Conservation (phyloP, 2,888 invertebrate genomes). For the Cerastis rubricosa region DNA sequence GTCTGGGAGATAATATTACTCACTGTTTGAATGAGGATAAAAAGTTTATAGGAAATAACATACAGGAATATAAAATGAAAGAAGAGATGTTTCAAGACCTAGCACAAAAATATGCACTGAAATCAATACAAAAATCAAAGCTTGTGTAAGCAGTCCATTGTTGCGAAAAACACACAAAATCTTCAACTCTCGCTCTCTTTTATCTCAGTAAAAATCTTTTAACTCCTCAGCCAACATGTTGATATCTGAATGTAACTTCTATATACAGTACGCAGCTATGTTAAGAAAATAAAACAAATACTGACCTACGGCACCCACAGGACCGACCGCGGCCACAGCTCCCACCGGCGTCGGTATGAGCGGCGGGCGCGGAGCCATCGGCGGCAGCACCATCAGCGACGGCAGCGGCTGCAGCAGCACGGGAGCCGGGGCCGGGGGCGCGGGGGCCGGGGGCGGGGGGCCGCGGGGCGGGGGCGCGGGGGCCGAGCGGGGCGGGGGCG, state of each 20-base stretch:
- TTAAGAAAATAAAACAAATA: neutral
- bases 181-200: neutral
- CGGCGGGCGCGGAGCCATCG: slow-evolving; percentile 84
- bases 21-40: neutral
- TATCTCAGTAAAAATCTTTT: neutral
- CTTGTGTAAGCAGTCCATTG: neutral
- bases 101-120: too few relatives aligned
- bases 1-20: neutral
- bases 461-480: slow-evolving; percentile 66
- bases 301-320: slow-evolving; percentile 57
- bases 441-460: slow-evolving; percentile 56
- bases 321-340: slow-evolving; percentile 65
- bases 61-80: neutral
- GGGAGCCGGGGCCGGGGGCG: slow-evolving; percentile 73
- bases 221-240: neutral
- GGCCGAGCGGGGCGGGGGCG: slow-evolving; percentile 65
- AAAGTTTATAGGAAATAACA: neutral
- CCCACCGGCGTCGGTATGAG: slow-evolving; percentile 77
- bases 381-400: slow-evolving; percentile 89
- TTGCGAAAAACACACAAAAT: neutral
- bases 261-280: neutral
- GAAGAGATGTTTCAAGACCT: neutral
- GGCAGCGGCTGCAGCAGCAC: slow-evolving; percentile 85
- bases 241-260: neutral
- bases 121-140: neutral